These are phyloP conservation scores for Homalodisca vitripennis DNA, from an alignment of 1,140 invertebrate species.

Conservation along the genomic window DNA sequence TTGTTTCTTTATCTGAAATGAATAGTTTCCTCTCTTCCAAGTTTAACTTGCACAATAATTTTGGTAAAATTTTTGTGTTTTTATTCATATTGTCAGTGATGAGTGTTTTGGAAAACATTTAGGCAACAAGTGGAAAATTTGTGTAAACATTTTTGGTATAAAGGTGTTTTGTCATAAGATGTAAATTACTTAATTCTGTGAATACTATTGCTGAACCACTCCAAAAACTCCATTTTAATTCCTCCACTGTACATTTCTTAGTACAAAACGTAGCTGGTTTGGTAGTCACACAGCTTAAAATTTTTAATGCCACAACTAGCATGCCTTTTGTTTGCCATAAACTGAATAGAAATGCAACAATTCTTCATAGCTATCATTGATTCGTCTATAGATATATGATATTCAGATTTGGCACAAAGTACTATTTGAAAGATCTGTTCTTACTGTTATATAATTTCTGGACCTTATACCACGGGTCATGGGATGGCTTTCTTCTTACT, in stretches of 20 bases:
- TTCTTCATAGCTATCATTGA: not conserved
- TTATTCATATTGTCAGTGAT: constrained; percentile 21
- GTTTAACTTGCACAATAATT: not conserved
- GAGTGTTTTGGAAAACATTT: constrained; percentile 9
- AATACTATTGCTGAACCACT: too few relatives aligned
- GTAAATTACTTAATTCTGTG: not conserved
- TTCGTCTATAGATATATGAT: not conserved
- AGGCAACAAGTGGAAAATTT: constrained; percentile 4
- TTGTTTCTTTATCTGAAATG: constrained; percentile 12
- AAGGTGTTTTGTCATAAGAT: constrained; percentile 10
- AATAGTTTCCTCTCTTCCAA: not conserved
- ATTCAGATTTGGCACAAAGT: not conserved
- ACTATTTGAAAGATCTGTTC: not conserved
- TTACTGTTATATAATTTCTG: not conserved
- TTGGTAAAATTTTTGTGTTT: constrained; percentile 21
- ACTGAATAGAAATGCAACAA: not conserved
- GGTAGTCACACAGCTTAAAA: not conserved
- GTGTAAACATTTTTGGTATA: constrained; percentile 20
- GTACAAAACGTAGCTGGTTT: constrained; percentile 6
- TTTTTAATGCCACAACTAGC: too few relatives aligned
- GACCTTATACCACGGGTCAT: not conserved
- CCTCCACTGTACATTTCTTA: constrained; percentile 21
- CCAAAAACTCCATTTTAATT: constrained; percentile 20
- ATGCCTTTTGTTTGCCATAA: not conserved
- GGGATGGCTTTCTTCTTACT: too few relatives aligned